These are phyloP conservation scores for Phrynocephalus forsythii DNA, from an alignment of 2,797 vertebrate genomes.

Conservation along the genomic window DNA sequence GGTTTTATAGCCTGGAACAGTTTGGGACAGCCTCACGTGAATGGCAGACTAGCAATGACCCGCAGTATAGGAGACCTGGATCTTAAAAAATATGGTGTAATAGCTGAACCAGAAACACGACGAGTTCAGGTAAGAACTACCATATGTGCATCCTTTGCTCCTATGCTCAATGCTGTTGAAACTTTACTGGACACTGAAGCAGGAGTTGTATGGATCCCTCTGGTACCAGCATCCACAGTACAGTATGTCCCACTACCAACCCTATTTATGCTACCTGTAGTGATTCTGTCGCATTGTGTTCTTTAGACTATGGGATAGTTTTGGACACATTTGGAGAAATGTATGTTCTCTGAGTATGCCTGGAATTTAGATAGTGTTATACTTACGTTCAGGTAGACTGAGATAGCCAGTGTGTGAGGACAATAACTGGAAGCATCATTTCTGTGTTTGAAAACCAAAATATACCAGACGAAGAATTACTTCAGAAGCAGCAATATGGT, in stretches of 20 bases:
- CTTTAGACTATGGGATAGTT: neutral
- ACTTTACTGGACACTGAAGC: neutral
- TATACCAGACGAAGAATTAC: neutral
- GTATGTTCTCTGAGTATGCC: neutral
- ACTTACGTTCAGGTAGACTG: no score
- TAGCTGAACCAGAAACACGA: slow-evolving; percentile 94
- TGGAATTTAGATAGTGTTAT: neutral
- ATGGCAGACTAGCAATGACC: slow-evolving; percentile 96
- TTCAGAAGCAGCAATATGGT: neutral
- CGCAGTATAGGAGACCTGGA: slow-evolving; percentile 97
- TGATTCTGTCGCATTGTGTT: neutral
- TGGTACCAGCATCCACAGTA: neutral
- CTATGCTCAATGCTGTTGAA: neutral
- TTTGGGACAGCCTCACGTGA: slow-evolving; percentile 94
- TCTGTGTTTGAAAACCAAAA: neutral
- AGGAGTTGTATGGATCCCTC: neutral
- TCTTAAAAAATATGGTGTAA: slow-evolving; percentile 92
- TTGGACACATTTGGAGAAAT: neutral
- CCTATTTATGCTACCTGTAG: neutral
- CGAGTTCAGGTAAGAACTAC: slow-evolving; percentile 80
- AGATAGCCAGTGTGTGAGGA: neutral
- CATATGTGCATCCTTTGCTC: neutral
- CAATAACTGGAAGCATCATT: neutral
- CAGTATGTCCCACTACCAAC: neutral
- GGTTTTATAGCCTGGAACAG: slow-evolving; percentile 97